Evolutionary conservation across 2,113 vertebrate species (phyloP).

Genomic region (Dicaeum eximium): DNA sequence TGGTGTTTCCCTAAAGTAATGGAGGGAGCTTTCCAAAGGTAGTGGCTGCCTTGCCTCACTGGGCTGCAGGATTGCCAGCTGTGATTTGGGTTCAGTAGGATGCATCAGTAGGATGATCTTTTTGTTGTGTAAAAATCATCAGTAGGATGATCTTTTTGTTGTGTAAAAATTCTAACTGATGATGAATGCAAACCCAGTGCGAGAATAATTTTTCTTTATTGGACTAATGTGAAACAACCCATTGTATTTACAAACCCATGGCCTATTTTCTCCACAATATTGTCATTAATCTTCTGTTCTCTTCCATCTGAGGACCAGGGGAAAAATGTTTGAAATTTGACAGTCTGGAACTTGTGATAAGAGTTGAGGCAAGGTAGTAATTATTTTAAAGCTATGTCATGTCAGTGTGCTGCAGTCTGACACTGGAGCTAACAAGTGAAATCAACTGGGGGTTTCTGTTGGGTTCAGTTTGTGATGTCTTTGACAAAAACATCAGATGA

Average conservation of each 20-base stretch:
- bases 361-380: not conserved
- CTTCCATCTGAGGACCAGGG: not conserved
- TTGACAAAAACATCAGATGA: not conserved
- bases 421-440: not conserved
- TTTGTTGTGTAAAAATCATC: slow-evolving; percentile 43
- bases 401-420: not conserved
- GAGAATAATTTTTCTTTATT: slow-evolving; percentile 47
- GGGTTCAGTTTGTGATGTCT: not conserved
- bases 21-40: not conserved
- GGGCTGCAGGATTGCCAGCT: slow-evolving; percentile 50
- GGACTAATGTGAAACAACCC: slow-evolving; percentile 17
- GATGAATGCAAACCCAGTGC: slow-evolving; percentile 30
- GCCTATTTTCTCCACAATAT: slow-evolving; percentile 8
- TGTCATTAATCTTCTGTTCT: not conserved
- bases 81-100: slow-evolving; percentile 12
- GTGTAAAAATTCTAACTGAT: slow-evolving; percentile 55
- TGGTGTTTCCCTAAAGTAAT: not conserved
- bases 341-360: not conserved
- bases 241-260: slow-evolving; percentile 21
- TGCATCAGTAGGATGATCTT: too few species aligned
- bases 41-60: not conserved
- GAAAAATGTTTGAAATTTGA: not conserved
- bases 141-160: too few species aligned
- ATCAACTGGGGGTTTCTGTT: not conserved
- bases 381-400: not conserved